Conservation (phyloP, 2,797 vertebrate genomes). For the Peromyscus melanophrys region DNA sequence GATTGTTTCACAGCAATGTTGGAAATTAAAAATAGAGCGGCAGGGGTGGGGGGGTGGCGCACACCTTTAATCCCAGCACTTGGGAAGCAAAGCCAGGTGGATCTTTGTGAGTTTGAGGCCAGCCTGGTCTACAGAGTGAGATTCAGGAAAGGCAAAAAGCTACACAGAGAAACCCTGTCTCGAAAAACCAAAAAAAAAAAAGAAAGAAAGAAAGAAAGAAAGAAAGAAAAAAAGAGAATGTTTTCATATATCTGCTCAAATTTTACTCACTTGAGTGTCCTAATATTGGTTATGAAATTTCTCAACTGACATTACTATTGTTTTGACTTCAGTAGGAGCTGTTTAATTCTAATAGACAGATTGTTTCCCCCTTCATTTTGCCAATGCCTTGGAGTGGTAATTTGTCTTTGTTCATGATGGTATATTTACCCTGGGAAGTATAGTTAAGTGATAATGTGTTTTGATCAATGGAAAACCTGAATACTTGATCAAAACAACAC, state of each 20-base stretch:
- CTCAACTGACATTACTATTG: neutral
- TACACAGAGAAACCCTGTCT: no score
- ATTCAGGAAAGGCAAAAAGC: no score
- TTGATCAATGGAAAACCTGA: slow-evolving; percentile 23
- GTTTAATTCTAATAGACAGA: neutral
- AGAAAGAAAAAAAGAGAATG: neutral
- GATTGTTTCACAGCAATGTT: neutral
- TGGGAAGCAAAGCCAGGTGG: no score
- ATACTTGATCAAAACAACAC: neutral
- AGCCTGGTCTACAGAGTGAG: no score
- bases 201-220: no score
- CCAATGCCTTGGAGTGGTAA: neutral
- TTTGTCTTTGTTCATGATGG: slow-evolving; percentile 23
- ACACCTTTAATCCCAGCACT: no score
- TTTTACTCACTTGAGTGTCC: slow-evolving; percentile 3
- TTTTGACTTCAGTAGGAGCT: neutral
- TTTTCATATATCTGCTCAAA: neutral
- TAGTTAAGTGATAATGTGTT: neutral
- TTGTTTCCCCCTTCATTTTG: neutral
- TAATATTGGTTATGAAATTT: neutral
- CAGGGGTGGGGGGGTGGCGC: no score
- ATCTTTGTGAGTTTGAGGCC: no score
- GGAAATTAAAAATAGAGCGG: neutral
- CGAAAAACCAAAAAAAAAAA: no score
- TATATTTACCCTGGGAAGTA: neutral